Percentiles rank a stretch among this genome's conserved stretches.
phyloP scores from a whole-genome alignment of 2,888 invertebrate species.

The Lymantria monacha region DNA sequence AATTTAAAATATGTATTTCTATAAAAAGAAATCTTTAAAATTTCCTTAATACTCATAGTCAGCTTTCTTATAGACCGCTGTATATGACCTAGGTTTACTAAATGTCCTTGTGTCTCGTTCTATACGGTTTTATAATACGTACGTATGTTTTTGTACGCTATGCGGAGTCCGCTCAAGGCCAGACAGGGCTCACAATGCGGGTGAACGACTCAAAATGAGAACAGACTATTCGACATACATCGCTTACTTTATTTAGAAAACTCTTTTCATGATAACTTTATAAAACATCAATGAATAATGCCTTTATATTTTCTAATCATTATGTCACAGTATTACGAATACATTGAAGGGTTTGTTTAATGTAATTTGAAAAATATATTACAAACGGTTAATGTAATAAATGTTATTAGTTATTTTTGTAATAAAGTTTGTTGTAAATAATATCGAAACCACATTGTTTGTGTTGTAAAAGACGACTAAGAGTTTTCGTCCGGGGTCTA shows the following conservation, averaged over 20 bases:
- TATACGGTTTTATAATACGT: neutral
- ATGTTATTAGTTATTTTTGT: no score
- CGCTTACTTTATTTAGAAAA: neutral
- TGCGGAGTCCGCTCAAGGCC: slow-evolving; percentile 38
- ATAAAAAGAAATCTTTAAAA: neutral
- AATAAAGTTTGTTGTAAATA: no score
- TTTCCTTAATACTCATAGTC: neutral
- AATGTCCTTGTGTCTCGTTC: slow-evolving; percentile 13
- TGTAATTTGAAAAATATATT: no score
- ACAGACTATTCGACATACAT: neutral
- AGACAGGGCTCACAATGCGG: slow-evolving; percentile 14
- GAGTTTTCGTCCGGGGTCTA: no score
- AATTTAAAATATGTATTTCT: no score
- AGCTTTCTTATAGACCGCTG: neutral
- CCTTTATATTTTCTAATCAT: neutral
- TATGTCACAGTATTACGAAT: neutral
- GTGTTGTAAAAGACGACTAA: no score
- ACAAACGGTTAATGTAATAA: no score
- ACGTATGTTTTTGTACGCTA: slow-evolving; percentile 17
- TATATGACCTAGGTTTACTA: slow-evolving; percentile 16
- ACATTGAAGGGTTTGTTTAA: neutral
- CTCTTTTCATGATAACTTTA: neutral
- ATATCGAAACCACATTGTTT: no score
- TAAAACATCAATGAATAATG: slow-evolving; percentile 5
- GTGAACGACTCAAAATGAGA: neutral